Evolutionary conservation across 2,113 vertebrate species (phyloP).

Genomic region (Melanerpes formicivorus): DNA sequence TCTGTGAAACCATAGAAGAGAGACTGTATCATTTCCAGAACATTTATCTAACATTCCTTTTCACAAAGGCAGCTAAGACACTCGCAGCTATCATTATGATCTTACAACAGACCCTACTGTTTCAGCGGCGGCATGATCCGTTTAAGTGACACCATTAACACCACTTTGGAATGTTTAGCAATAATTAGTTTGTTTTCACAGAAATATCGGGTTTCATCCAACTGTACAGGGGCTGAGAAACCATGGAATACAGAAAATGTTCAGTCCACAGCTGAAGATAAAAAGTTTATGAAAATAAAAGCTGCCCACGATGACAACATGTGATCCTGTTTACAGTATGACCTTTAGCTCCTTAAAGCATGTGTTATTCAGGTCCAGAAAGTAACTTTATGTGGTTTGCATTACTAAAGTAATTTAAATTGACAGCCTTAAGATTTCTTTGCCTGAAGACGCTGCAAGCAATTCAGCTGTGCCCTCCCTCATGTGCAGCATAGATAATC

Average conservation of each 20-base stretch:
- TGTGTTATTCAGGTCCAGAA: background rate
- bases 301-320: background rate
- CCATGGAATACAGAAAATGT: background rate
- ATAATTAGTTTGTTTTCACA: constrained; percentile 53
- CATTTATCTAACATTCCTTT: constrained; percentile 27
- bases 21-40: constrained; percentile 13
- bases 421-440: constrained; percentile 16
- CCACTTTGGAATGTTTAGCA: constrained; percentile 51
- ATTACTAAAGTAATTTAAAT: constrained; percentile 31
- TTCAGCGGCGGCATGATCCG: background rate
- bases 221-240: constrained; percentile 38
- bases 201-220: constrained; percentile 39
- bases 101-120: constrained; percentile 41
- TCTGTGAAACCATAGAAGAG: background rate
- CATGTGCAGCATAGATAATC: background rate
- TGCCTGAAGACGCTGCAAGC: background rate
- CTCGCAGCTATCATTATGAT: constrained; percentile 16
- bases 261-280: background rate
- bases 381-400: background rate
- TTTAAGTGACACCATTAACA: constrained; percentile 60
- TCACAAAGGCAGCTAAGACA: constrained; percentile 29
- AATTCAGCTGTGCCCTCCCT: constrained; percentile 24
- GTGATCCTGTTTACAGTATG: constrained; percentile 15
- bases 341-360: constrained; percentile 28
- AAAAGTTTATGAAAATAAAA: constrained; percentile 46